Evolutionary conservation across 2,797 vertebrate genomes (phyloP).

Genomic region (Fundulus diaphanus): DNA sequence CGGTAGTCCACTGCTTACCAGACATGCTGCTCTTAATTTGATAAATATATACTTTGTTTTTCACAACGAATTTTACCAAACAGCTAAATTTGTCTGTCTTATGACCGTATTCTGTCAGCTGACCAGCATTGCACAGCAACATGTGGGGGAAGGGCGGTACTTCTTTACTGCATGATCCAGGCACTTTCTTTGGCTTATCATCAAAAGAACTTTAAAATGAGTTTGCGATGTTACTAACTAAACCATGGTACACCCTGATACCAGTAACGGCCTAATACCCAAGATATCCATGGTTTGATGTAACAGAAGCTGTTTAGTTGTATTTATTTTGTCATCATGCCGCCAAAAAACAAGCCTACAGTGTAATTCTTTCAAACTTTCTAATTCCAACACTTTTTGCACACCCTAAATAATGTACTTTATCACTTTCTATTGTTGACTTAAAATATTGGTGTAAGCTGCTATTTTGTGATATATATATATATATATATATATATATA

Average conservation of each 20-base stretch:
- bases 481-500: too few relatives aligned
- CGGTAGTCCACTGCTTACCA: not conserved
- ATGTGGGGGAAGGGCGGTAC: not conserved
- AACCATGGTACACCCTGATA: not conserved
- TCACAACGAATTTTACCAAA: not conserved
- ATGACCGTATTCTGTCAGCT: not conserved
- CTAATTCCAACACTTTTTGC: too few relatives aligned
- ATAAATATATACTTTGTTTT: not conserved
- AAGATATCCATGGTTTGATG: not conserved
- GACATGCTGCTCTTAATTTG: not conserved
- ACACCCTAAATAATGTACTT: too few relatives aligned
- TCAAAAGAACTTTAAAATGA: not conserved
- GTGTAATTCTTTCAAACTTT: too few relatives aligned
- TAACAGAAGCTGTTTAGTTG: not conserved
- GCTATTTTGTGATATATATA: not conserved
- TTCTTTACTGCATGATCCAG: not conserved
- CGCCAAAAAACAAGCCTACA: too few relatives aligned
- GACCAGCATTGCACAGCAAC: not conserved
- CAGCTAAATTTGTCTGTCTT: not conserved
- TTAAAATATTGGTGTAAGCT: too few relatives aligned
- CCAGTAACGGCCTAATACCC: not conserved
- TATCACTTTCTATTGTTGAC: too few relatives aligned
- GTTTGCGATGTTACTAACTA: not conserved
- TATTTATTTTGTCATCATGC: not conserved
- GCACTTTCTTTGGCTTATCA: not conserved